Conservation (phyloP, 2,113 vertebrate species). For the Anser brachyrhynchus region DNA sequence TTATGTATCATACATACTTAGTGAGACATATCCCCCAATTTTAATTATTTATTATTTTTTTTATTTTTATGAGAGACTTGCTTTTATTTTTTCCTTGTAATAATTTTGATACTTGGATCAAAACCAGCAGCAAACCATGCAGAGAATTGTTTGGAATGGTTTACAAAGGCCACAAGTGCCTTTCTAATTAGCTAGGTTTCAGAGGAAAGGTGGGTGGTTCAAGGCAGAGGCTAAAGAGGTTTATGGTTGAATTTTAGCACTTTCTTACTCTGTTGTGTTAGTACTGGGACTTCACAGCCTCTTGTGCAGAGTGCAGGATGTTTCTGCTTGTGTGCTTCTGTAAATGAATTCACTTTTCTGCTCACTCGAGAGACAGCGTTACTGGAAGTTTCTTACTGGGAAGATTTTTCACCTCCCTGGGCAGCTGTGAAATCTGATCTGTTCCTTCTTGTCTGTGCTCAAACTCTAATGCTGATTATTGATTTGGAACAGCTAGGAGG, state of each 20-base stretch:
- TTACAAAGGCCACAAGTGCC: background rate
- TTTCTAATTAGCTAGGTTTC: background rate
- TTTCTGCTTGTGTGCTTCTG: background rate
- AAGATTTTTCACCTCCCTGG: background rate
- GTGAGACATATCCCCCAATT: background rate
- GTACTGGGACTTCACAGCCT: background rate
- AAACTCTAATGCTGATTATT: background rate
- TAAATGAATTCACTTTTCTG: background rate
- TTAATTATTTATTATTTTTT: background rate
- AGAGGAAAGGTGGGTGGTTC: background rate
- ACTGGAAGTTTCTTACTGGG: background rate
- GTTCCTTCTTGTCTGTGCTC: background rate
- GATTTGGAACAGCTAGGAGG: background rate
- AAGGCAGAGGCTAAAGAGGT: background rate
- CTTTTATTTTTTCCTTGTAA: background rate
- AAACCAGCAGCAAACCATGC: background rate
- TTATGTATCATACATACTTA: background rate
- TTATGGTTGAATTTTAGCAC: background rate
- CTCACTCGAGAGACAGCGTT: background rate
- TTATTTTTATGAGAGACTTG: background rate
- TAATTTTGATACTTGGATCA: background rate
- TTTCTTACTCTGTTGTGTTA: background rate
- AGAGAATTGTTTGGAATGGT: background rate
- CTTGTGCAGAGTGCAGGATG: background rate
- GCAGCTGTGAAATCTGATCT: background rate